Percentiles rank a stretch among this genome's conserved stretches.
Evolutionary conservation across 1,140 invertebrate genomes (phyloP).

Genomic region (Papilio aristodemus): DNA sequence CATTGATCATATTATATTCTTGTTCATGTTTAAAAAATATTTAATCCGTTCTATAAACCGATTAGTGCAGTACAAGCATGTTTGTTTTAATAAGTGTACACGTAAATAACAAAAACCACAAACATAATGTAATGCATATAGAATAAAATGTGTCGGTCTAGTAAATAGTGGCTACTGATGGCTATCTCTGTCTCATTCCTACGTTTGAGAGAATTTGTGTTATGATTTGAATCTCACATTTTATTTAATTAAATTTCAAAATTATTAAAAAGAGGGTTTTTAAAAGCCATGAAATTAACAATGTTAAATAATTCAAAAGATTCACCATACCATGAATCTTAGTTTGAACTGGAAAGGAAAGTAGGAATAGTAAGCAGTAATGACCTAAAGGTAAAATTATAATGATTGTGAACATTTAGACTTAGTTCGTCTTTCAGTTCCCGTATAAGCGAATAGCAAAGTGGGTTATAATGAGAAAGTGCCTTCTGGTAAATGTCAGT

Average conservation of each 20-base stretch:
- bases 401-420: background rate
- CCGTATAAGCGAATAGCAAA: conserved; percentile 18
- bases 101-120: background rate
- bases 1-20: background rate
- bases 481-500: conserved; percentile 15
- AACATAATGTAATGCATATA: no score
- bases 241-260: no score
- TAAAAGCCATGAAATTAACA: no score
- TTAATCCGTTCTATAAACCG: background rate
- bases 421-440: background rate
- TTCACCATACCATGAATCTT: no score
- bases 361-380: background rate
- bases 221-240: no score
- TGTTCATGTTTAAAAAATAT: background rate
- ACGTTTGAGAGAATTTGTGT: no score
- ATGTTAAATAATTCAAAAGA: no score
- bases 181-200: no score
- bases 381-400: background rate
- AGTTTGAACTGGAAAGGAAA: background rate
- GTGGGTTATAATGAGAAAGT: conserved; percentile 29
- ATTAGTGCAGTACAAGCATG: background rate
- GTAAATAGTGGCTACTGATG: no score
- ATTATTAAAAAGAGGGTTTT: background rate
- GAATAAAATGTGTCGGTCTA: background rate
- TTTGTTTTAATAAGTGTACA: background rate